These are phyloP conservation scores for Danio aesculapii DNA, from an alignment of 2,797 vertebrate species.

Conservation along the genomic window DNA sequence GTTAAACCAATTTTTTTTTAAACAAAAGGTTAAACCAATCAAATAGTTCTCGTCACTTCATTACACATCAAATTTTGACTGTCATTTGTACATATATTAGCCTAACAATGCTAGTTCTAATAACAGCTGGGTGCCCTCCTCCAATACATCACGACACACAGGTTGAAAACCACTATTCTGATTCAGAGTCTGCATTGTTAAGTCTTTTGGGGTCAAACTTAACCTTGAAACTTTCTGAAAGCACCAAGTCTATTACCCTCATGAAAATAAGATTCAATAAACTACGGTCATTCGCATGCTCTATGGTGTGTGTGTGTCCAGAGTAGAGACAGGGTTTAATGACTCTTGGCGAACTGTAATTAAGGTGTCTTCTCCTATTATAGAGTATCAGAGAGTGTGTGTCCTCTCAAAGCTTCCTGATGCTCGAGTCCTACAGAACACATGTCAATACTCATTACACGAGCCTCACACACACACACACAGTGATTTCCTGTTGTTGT, in stretches of 20 bases:
- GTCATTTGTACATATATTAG: no score
- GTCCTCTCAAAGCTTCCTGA: slow-evolving; percentile 56
- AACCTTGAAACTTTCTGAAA: not conserved
- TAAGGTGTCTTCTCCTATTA: slow-evolving; percentile 80
- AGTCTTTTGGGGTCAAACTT: not conserved
- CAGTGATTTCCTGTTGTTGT: slow-evolving; percentile 52
- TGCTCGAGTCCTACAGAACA: slow-evolving; percentile 29
- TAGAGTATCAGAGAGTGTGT: slow-evolving; percentile 68
- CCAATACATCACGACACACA: not conserved
- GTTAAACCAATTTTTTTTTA: no score
- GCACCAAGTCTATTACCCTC: not conserved
- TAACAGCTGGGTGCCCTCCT: no score
- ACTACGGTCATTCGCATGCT: not conserved
- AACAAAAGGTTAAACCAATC: no score
- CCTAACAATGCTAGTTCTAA: no score
- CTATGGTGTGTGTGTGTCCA: slow-evolving; percentile 37
- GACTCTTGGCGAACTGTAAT: slow-evolving; percentile 77
- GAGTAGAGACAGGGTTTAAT: slow-evolving; percentile 69
- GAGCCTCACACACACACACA: slow-evolving; percentile 40
- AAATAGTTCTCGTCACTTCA: no score
- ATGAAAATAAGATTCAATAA: slow-evolving; percentile 17
- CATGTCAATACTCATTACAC: slow-evolving; percentile 82
- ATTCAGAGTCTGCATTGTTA: not conserved
- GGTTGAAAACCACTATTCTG: not conserved
- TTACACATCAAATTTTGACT: no score